Base-by-base conservation (phyloP, 2,113 vertebrate species). In the Lucifuga dentata region DNA sequence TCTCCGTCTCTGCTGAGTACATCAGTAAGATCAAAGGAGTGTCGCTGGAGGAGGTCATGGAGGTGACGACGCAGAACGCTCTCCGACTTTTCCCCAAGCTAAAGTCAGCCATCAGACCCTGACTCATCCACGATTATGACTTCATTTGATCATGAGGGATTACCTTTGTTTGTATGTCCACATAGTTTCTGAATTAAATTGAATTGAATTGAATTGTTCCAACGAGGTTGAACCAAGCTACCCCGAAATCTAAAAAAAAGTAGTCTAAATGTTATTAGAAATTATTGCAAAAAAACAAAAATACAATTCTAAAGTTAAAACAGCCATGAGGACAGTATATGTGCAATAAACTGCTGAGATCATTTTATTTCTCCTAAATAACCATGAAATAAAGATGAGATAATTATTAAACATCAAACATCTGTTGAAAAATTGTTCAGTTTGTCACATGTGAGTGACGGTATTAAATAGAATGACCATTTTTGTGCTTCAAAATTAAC, bases 21-120 rank as follows among this genome's bases (percentile, higher is more conserved):
- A 90, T 99, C 84, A 95, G 96, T 57, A 91, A 90, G 72, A 85
- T 95, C 38, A 99, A 99, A 92, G 96, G 95, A 12, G 82, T 98
- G 78, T 87, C 95, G 1, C 63, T 98, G 89, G 94, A 95, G 89
- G 91, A 90, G 65, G 96, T 99, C 70, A 78, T 93, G 71, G 92
- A 94, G 67, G 90, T 90, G 61, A 98, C 97, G 0, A 97, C 94
- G 0, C 90, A 90, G 79, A 99, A 99, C 29, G 94, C 97, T 6
- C 62, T 97, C 24, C 92, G 86, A 50, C 91, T 99, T 9, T 99
- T 99, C 61, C 95, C 97, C 11, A 97, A 83, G 80, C 86, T 99
- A n/a, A 92, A 49, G 36, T 86, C 80, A 17, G 88, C 87, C 29
- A 48, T 94, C 58, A 76, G 2, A 56, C 55, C 59, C 5, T 94